phyloP scores from a whole-genome alignment of 2,797 vertebrate genomes.

The Ataeniobius toweri region DNA sequence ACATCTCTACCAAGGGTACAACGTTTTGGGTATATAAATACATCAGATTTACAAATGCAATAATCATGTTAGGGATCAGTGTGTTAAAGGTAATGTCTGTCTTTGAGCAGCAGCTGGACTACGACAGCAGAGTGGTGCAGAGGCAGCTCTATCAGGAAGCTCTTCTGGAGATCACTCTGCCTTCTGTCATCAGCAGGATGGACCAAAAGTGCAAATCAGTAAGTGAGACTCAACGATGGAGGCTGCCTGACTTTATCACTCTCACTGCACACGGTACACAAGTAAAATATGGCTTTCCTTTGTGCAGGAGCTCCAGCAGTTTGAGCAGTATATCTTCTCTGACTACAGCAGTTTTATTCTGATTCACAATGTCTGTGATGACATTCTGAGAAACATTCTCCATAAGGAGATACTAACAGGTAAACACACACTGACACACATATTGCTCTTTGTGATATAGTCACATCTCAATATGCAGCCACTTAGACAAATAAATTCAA shows the following conservation, averaged over 20 bases:
- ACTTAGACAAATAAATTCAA: not conserved
- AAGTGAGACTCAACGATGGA: conserved; percentile 25
- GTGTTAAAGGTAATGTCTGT: conserved; percentile 23
- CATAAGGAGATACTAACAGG: conserved; percentile 87
- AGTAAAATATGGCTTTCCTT: not conserved
- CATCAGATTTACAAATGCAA: not conserved
- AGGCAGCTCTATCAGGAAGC: conserved; percentile 89
- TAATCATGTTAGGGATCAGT: not conserved
- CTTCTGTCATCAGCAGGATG: conserved; percentile 84
- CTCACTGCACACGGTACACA: not conserved
- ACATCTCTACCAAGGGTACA: not conserved
- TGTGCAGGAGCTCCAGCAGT: conserved; percentile 88
- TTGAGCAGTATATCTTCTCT: conserved; percentile 90
- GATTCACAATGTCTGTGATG: conserved; percentile 89
- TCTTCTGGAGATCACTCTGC: conserved; percentile 88
- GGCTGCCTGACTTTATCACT: not conserved
- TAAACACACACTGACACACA: conserved; percentile 51
- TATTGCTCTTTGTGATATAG: not conserved
- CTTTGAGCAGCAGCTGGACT: conserved; percentile 89
- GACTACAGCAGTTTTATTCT: conserved; percentile 89
- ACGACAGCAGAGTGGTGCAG: conserved; percentile 90
- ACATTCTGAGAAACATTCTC: conserved; percentile 84
- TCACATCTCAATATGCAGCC: not conserved
- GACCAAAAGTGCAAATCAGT: conserved; percentile 87
- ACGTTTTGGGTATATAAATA: not conserved